These are phyloP conservation scores for Alcis repandata DNA, from an alignment of 2,888 invertebrate genomes.

Conservation along the genomic window DNA sequence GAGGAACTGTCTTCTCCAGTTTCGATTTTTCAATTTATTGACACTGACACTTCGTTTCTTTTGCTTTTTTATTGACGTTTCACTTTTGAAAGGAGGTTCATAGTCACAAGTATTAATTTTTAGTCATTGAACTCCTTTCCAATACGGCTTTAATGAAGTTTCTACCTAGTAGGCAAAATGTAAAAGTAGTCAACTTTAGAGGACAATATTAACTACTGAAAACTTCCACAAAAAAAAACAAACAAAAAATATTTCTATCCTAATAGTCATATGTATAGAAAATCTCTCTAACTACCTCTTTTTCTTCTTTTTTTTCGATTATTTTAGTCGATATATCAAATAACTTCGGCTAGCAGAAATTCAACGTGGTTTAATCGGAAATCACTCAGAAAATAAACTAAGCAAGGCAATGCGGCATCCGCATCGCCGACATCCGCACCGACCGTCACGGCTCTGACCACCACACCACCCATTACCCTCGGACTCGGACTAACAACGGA, in stretches of 20 bases:
- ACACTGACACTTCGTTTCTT: conserved; percentile 7
- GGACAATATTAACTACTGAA: no score
- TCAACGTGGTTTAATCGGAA: conserved; percentile 48
- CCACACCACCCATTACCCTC: conserved; percentile 60
- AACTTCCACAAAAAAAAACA: no score
- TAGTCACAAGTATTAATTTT: neutral
- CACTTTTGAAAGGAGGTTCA: neutral
- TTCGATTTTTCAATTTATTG: neutral
- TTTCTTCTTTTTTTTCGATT: neutral
- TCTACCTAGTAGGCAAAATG: no score
- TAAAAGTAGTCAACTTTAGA: no score
- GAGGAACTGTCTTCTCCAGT: no score
- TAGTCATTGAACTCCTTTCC: neutral
- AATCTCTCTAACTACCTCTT: no score
- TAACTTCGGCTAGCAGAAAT: neutral
- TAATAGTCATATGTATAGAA: no score
- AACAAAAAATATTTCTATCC: no score
- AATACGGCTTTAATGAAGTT: no score
- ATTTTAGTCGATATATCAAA: neutral
- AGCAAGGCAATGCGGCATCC: conserved; percentile 19
- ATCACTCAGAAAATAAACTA: conserved; percentile 60
- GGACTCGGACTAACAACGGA: conserved; percentile 76
- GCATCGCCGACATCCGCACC: conserved; percentile 55
- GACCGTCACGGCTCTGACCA: conserved; percentile 71
- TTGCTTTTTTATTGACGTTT: neutral